Evolutionary conservation across 2,113 vertebrate species (phyloP).

Genomic region (Trogon surrucura): DNA sequence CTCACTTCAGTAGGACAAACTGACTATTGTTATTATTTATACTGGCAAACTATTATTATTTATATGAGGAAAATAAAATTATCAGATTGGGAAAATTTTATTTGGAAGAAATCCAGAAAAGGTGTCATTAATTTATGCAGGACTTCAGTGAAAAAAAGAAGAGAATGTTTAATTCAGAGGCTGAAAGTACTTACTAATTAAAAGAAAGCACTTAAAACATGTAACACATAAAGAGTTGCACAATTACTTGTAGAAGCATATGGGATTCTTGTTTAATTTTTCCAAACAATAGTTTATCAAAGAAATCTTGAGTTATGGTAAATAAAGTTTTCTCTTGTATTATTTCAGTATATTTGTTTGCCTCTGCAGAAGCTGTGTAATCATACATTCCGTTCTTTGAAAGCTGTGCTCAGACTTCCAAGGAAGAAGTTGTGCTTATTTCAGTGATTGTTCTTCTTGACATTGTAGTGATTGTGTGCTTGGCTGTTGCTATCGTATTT

Average conservation of each 20-base stretch:
- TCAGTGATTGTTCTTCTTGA: constrained; percentile 21
- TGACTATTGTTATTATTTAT: not conserved
- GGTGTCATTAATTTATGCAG: not conserved
- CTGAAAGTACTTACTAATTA: not conserved
- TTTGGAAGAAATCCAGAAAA: not conserved
- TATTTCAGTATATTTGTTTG: not conserved
- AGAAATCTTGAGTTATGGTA: not conserved
- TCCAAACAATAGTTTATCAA: not conserved
- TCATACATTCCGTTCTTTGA: not conserved
- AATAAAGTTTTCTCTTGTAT: not conserved
- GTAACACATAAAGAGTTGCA: not conserved
- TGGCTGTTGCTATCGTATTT: constrained; percentile 29
- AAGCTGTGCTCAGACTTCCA: constrained; percentile 8
- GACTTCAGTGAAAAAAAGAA: not conserved
- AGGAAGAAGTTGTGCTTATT: not conserved
- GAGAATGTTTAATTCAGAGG: not conserved
- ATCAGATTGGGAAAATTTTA: not conserved
- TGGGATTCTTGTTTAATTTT: not conserved
- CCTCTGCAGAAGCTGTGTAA: not conserved
- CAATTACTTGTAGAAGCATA: not conserved
- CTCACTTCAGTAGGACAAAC: not conserved
- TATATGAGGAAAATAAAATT: not conserved
- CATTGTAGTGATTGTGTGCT: constrained; percentile 18
- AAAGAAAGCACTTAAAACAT: not conserved
- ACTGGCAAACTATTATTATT: not conserved